Conservation (phyloP, 2,113 vertebrate species). For the Stomatorhinus ivindoensis region DNA sequence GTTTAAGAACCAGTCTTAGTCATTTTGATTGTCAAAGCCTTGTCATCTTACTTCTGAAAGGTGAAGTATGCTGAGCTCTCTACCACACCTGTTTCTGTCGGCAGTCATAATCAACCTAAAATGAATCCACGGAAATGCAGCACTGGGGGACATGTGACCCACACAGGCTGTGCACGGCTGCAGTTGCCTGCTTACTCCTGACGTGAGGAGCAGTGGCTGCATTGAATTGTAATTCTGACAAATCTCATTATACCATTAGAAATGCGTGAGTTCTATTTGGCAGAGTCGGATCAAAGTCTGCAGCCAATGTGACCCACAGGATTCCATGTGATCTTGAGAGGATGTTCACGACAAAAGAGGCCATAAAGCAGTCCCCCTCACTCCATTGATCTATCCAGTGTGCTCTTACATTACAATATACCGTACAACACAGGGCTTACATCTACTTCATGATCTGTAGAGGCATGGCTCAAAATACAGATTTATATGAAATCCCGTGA, state of each 20-base stretch:
- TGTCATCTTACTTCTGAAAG: background rate
- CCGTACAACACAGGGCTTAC: background rate
- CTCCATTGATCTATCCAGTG: background rate
- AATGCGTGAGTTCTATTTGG: conserved; percentile 44
- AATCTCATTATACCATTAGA: conserved; percentile 56
- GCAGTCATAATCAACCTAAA: background rate
- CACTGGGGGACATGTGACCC: conserved; percentile 48
- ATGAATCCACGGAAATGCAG: background rate
- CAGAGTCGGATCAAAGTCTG: background rate
- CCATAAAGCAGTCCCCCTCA: background rate
- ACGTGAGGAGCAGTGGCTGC: conserved; percentile 53
- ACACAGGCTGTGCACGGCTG: conserved; percentile 43
- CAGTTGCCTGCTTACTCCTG: conserved; percentile 54
- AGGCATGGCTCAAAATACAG: background rate
- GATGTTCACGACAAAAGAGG: background rate
- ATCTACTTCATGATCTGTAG: background rate
- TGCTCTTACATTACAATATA: background rate
- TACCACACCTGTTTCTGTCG: background rate
- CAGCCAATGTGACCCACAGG: background rate
- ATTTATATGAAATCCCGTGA: background rate
- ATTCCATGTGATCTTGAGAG: background rate
- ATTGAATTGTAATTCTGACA: conserved; percentile 58
- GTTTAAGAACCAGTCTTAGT: background rate
- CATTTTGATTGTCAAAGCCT: background rate
- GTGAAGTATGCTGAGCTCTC: background rate